Evolutionary conservation across 2,113 vertebrate species (phyloP), one percentile per base, ranked within the genome.

Genomic region (Anolis sagrei): DNA sequence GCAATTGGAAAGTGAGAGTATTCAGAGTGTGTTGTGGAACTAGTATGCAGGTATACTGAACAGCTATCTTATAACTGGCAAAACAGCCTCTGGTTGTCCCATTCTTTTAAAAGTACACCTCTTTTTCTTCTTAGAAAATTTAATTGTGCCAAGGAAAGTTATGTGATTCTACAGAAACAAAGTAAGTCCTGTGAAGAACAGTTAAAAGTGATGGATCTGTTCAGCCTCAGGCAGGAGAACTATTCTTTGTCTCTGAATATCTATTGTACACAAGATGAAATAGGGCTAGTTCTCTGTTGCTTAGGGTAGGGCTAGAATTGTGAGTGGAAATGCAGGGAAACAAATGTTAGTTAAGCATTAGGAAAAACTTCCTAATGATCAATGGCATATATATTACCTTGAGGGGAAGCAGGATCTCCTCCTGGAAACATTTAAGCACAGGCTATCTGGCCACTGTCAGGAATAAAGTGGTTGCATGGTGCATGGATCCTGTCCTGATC

Each of bases 21-120:
- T 16, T 70, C 11, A 70, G 32, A 72, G 39, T 73, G 39, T 3
- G 9, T 44, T 73, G 18, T 73, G 6, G 34, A 44, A 36, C 19
- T 7, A 39, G 27, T n/a, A 1, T 68, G 5, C 39, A 48, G 79
- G 25, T 16, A 29, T 68, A 29, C 11, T n/a, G 36, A 16, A 44
- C 39, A 44, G 39, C 39, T 44, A 54, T 77, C n/a, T 10, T 2
- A 14, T 62, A 79, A 39, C 77, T 62, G 21, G 77, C 77, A 62
- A 79, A 62, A 62, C 77, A 62, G 62, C 61, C 54, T 76, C 39
- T 68, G 36, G 32, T 44, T 83, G 54, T 77, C 77, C 74, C 54
- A 70, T 13, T 79, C 36, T 13, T 32, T 54, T 16, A 58, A 58
- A 16, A 58, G 54, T 18, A 54, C 49, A 54, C 7, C 32, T 13